phyloP scores from a whole-genome alignment of 2,797 vertebrate genomes.

The Macropodus opercularis region DNA sequence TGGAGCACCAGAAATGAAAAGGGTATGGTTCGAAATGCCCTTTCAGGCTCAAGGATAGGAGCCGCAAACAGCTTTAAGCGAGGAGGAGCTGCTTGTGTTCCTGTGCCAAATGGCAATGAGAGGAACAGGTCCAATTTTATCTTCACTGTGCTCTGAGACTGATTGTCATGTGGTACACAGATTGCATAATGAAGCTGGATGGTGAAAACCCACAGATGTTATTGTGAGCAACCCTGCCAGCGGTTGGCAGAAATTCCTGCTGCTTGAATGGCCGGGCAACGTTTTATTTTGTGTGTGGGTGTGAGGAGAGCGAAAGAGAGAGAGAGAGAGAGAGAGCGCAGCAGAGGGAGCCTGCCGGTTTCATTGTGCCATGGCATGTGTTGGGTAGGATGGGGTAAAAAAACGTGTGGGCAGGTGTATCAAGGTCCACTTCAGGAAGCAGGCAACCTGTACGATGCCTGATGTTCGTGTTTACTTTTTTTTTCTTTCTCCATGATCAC shows the following conservation, averaged over 20 bases:
- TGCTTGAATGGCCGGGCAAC: slow-evolving; percentile 38
- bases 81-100: slow-evolving; percentile 34
- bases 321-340: slow-evolving; percentile 11
- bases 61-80: slow-evolving; percentile 40
- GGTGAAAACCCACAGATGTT: slow-evolving; percentile 71
- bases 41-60: slow-evolving; percentile 40
- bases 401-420: slow-evolving; percentile 25
- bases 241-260: slow-evolving; percentile 46
- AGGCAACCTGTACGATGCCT: slow-evolving; percentile 18
- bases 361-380: slow-evolving; percentile 37
- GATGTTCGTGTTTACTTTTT: slow-evolving; percentile 25
- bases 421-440: slow-evolving; percentile 25
- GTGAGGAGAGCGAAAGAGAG: slow-evolving; percentile 10
- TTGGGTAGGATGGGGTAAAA: not conserved
- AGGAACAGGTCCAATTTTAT: slow-evolving; percentile 38
- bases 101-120: slow-evolving; percentile 39
- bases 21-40: slow-evolving; percentile 52
- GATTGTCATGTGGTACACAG: slow-evolving; percentile 51
- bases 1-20: slow-evolving; percentile 47
- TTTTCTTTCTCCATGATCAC: too few species aligned
- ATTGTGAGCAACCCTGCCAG: slow-evolving; percentile 66
- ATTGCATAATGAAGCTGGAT: slow-evolving; percentile 72
- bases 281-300: slow-evolving; percentile 33
- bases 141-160: slow-evolving; percentile 36
- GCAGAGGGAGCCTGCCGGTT: slow-evolving; percentile 34